Base-by-base conservation (phyloP, 1,140 invertebrate genomes). In the Magallana ariakensis region DNA sequence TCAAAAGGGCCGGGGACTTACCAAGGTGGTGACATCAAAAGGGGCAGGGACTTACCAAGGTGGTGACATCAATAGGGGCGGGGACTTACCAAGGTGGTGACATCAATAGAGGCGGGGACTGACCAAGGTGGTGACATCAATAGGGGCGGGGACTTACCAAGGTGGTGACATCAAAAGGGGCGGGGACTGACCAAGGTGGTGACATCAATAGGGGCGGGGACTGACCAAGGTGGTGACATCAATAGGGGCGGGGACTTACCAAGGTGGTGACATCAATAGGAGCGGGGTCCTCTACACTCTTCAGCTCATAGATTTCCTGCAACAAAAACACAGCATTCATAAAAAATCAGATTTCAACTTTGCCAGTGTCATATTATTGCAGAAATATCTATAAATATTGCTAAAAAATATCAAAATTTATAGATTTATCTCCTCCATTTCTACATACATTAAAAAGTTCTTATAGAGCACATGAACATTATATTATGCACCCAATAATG, bases 181-280 rank as follows among this genome's bases (percentile, higher is more conserved):
- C 90, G 26, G 93, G 93, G 82, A n/a, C n/a, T n/a, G n/a, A n/a
- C n/a, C n/a, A n/a, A 87, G 16, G 93, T 93, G 55, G 91, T 87
- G 9, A 94, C 92, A 90, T 94, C 93, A 16, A 93, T 92, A 55
- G 93, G 93, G 15, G 88, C 90, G 26, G 93, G 93, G 82, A n/a
- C n/a, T n/a, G n/a, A n/a, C n/a, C n/a, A n/a, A n/a, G n/a, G n/a
- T n/a, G n/a, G n/a, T n/a, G 53, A 85, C 10, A 70, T n/a, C 26
- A 56, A 22, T 0, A n/a, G 46, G 1, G 33, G 91, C 93, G 33
- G 46, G 1, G 33, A 92, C 93, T 90, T 89, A 94, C 94, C 91
- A 94, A 87, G 16, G 93, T 93, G 55, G 91, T 87, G 9, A 94
- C 92, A 90, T 94, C 93, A 16, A 93, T 92, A 55, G 93, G 93